Evolutionary conservation across 2,797 vertebrate genomes (phyloP).

Genomic region (Tragelaphus oryx): DNA sequence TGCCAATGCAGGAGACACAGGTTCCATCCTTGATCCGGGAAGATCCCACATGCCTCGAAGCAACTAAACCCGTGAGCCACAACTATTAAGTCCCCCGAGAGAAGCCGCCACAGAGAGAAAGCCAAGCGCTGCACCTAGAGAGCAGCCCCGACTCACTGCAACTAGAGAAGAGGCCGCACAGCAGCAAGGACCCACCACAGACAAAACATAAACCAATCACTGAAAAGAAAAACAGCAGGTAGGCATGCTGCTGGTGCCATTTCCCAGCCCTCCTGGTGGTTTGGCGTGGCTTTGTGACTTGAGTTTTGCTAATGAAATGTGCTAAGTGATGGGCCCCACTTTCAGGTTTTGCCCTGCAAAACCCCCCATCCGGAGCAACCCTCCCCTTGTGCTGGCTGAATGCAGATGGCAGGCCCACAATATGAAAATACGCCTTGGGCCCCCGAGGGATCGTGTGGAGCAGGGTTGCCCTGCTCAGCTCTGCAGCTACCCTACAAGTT

Average conservation of each 20-base stretch:
- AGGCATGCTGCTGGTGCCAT: rapidly evolving
- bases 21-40: background rate
- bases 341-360: too few relatives aligned
- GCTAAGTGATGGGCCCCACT: background rate
- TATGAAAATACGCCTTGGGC: background rate
- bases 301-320: background rate
- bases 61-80: background rate
- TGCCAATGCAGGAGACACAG: background rate
- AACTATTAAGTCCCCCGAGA: background rate
- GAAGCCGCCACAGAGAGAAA: background rate
- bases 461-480: background rate
- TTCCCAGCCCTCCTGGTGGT: background rate
- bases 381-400: background rate
- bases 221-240: background rate
- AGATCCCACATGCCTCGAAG: background rate
- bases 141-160: background rate
- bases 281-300: background rate
- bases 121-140: background rate
- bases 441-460: background rate
- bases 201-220: background rate
- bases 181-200: background rate
- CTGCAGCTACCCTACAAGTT: background rate
- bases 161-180: background rate
- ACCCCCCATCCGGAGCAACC: background rate
- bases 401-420: background rate